Percentiles rank a stretch among this genome's conserved stretches.
Conservation (phyloP, 2,888 invertebrate species). For the Lacanobia wlatinum region DNA sequence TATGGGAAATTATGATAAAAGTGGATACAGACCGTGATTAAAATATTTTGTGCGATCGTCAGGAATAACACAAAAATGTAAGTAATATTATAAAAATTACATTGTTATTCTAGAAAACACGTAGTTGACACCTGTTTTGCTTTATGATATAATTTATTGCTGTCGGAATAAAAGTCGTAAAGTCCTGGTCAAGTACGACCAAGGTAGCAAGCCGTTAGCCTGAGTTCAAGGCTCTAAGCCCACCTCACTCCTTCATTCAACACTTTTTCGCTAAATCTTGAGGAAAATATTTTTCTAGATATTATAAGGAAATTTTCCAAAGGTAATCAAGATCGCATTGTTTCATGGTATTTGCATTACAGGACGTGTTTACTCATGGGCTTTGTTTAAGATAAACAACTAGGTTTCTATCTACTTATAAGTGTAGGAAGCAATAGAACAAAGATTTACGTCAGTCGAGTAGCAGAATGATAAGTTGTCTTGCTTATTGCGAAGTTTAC, state of each 20-base stretch:
- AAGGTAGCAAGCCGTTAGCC: constrained; percentile 12
- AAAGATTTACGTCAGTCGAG: constrained; percentile 42
- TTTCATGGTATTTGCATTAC: constrained; percentile 48
- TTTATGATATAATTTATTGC: constrained; percentile 37
- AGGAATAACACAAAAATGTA: background rate
- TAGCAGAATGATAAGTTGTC: constrained; percentile 27
- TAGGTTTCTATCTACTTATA: constrained; percentile 12
- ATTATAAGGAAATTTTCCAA: constrained; percentile 57
- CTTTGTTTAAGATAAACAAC: constrained; percentile 46
- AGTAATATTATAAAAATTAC: background rate
- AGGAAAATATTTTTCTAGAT: constrained; percentile 43
- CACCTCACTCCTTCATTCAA: constrained; percentile 3
- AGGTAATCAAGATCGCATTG: constrained; percentile 58
- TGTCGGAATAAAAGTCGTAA: constrained; percentile 3
- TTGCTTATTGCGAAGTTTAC: constrained; percentile 20
- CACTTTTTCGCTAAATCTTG: constrained; percentile 16
- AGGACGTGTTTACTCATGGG: constrained; percentile 42
- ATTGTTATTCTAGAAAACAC: constrained; percentile 1
- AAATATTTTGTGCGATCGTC: background rate
- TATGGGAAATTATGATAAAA: background rate
- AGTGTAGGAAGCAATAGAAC: constrained; percentile 55
- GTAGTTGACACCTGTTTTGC: constrained; percentile 20
- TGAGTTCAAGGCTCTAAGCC: constrained; percentile 18
- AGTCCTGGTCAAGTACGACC: constrained; percentile 24
- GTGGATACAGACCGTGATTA: background rate